Conservation (phyloP, 2,113 vertebrate genomes). For the Antechinus flavipes region DNA sequence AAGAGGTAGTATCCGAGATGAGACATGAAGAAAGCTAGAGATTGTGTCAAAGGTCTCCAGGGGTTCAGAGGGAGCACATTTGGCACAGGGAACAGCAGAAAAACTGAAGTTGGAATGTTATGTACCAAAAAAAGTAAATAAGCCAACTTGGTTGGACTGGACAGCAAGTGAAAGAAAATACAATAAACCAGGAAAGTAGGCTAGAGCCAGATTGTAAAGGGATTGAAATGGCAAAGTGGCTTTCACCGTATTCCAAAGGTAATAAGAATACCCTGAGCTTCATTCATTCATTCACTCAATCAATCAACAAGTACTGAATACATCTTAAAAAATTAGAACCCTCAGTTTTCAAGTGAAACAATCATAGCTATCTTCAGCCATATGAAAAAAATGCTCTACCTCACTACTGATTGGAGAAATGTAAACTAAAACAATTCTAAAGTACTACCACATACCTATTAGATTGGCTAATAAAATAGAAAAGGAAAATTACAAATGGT, state of each 20-base stretch:
- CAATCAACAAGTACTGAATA: neutral
- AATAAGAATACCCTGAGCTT: neutral
- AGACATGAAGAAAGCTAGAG: neutral
- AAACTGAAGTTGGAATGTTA: neutral
- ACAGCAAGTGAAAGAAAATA: neutral
- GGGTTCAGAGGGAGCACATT: neutral
- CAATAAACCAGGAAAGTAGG: neutral
- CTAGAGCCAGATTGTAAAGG: neutral
- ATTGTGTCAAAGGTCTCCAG: neutral
- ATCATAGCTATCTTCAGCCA: no score
- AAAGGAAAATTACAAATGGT: no score
- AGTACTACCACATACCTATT: no score
- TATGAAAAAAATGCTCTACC: no score
- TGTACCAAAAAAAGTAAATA: neutral
- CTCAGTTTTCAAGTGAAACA: no score
- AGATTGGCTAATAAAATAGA: no score
- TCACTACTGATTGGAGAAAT: no score
- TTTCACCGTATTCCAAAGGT: neutral
- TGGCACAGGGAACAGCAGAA: neutral
- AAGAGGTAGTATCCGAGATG: neutral
- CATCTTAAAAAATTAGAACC: neutral
- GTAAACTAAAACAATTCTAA: no score
- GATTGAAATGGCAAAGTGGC: neutral
- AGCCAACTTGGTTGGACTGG: neutral
- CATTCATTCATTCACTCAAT: neutral